Evolutionary conservation across 2,113 vertebrate species (phyloP).

Genomic region (Sporophila hypoxantha): DNA sequence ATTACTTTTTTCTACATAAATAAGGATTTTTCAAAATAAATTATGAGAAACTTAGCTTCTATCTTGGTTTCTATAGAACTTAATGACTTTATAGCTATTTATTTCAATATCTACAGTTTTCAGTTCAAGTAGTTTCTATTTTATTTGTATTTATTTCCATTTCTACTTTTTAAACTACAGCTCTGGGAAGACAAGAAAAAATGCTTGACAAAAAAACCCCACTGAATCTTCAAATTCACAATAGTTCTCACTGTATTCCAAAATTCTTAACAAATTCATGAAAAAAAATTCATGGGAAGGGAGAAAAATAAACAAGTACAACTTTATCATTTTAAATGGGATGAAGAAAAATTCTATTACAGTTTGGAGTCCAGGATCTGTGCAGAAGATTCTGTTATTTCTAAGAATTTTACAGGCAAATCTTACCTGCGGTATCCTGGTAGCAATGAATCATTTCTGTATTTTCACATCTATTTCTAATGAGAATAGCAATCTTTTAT

Average conservation of each 20-base stretch:
- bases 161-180: not conserved
- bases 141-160: not conserved
- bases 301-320: not conserved
- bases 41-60: not conserved
- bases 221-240: not conserved
- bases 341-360: not conserved
- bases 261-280: not conserved
- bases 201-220: accelerated
- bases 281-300: not conserved
- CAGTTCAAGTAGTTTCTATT: not conserved
- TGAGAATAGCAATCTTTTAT: not conserved
- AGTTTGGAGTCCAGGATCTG: not conserved
- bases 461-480: not conserved
- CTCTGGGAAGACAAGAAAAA: not conserved
- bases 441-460: not conserved
- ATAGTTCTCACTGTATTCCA: not conserved
- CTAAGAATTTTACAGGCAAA: not conserved
- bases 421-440: not conserved
- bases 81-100: not conserved
- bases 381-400: not conserved
- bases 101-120: not conserved
- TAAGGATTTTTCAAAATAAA: not conserved
- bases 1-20: not conserved
- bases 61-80: not conserved
- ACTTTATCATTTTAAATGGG: not conserved